Evolutionary conservation across 2,113 vertebrate genomes (phyloP).

Genomic region (Corythoichthys intestinalis): DNA sequence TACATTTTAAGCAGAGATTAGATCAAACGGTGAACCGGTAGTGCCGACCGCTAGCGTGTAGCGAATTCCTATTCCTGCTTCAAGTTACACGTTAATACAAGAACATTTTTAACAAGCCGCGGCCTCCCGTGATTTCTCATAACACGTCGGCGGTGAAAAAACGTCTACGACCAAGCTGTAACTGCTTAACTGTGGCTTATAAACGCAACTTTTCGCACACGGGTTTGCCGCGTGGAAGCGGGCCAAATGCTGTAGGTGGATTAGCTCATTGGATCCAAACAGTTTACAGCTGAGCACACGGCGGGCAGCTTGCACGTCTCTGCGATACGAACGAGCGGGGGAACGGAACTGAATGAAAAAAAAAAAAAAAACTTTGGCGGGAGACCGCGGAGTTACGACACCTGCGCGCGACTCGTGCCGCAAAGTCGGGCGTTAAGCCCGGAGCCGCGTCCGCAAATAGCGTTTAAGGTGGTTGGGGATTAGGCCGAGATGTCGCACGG

Average conservation of each 20-base stretch:
- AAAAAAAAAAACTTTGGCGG: conserved; percentile 40
- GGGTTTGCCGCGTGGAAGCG: conserved; percentile 43
- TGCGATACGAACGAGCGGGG: conserved; percentile 60
- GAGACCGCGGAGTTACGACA: conserved; percentile 67
- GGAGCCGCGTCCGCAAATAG: conserved; percentile 58
- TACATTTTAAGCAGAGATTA: too few species aligned
- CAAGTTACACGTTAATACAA: conserved; percentile 5
- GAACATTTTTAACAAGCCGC: conserved; percentile 11
- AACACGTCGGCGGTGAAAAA: conserved; percentile 46
- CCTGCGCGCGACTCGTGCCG: conserved; percentile 61
- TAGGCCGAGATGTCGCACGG: conserved; percentile 69
- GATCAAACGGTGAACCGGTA: background rate
- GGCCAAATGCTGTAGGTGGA: conserved; percentile 66
- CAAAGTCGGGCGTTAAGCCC: conserved; percentile 50
- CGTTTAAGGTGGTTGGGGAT: conserved; percentile 61
- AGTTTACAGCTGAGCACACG: conserved; percentile 74
- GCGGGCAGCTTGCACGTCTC: conserved; percentile 71
- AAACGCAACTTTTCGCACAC: conserved; percentile 37
- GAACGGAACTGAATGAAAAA: conserved; percentile 51
- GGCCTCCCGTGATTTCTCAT: conserved; percentile 23
- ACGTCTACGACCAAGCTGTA: conserved; percentile 50
- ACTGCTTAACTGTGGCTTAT: conserved; percentile 60
- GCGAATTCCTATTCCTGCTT: conserved; percentile 17
- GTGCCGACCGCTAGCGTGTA: background rate
- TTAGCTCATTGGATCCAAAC: conserved; percentile 77